These are phyloP conservation scores for Lasioglossum calceatum DNA, from an alignment of 2,888 invertebrate species.

Conservation along the genomic window DNA sequence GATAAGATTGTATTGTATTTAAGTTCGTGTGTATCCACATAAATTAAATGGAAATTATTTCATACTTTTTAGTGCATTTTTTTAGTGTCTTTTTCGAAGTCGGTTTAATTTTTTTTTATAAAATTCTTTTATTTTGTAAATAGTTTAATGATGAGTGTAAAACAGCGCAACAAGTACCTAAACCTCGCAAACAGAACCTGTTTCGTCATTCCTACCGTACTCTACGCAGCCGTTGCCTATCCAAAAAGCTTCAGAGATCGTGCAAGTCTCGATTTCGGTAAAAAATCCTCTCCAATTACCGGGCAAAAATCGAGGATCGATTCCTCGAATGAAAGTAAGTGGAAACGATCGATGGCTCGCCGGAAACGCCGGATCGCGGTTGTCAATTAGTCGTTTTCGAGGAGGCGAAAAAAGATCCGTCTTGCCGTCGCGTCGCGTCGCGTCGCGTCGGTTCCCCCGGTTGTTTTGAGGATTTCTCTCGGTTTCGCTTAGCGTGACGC, in stretches of 20 bases:
- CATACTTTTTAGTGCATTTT: no score
- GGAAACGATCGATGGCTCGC: not conserved
- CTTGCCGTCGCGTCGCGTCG: not conserved
- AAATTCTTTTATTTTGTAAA: no score
- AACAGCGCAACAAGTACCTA: no score
- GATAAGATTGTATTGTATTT: no score
- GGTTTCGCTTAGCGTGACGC: slow-evolving; percentile 46
- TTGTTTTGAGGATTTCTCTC: slow-evolving; percentile 42
- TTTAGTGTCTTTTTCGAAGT: no score
- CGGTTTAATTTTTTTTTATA: no score
- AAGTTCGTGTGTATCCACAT: no score
- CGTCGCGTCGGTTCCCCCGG: slow-evolving; percentile 21
- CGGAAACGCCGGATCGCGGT: not conserved
- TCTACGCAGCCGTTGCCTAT: no score
- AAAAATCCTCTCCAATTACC: not conserved
- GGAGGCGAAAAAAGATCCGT: not conserved
- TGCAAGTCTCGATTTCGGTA: not conserved
- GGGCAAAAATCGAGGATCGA: not conserved
- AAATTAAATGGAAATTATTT: no score
- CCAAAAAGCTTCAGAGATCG: not conserved
- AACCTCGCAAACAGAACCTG: no score
- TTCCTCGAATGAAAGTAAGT: not conserved
- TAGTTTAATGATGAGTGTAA: no score
- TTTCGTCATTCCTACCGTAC: no score
- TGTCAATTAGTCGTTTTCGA: not conserved